Percentiles rank a stretch among this genome's conserved stretches.
phyloP scores from a whole-genome alignment of 2,888 invertebrate genomes.

The Tinea pellionella region DNA sequence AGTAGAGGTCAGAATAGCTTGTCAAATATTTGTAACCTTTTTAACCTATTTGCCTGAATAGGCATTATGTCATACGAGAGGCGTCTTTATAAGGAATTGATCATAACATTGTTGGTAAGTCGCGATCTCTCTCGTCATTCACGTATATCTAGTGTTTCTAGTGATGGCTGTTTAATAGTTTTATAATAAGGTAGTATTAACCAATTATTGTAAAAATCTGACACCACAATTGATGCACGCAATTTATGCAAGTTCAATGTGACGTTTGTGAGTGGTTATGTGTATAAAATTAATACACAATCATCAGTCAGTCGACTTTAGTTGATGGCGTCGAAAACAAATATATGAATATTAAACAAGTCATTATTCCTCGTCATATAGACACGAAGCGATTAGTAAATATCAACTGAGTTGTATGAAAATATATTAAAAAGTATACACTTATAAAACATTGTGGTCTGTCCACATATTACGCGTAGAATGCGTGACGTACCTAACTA shows the following conservation, averaged over 20 bases:
- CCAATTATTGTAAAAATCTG: background rate
- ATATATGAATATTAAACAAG: slow-evolving; percentile 58
- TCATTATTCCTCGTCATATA: slow-evolving; percentile 35
- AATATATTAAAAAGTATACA: background rate
- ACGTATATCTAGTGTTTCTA: too few species aligned
- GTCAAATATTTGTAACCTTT: background rate
- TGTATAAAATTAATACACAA: slow-evolving; percentile 40
- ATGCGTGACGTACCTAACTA: too few species aligned
- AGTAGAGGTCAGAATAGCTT: background rate
- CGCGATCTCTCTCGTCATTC: background rate
- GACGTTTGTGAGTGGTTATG: slow-evolving; percentile 1
- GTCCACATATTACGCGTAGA: too few species aligned
- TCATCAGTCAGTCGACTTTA: slow-evolving; percentile 50
- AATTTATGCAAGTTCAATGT: slow-evolving; percentile 5
- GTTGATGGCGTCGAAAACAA: slow-evolving; percentile 47
- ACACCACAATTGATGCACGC: background rate
- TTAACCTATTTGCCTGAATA: background rate
- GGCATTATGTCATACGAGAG: background rate
- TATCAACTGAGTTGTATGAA: background rate
- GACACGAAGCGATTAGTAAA: slow-evolving; percentile 21
- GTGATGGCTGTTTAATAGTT: too few species aligned
- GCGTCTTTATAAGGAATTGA: background rate
- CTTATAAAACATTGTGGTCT: background rate
- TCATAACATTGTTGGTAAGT: background rate
- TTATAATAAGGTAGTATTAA: background rate